phyloP scores from a whole-genome alignment of 2,113 vertebrate species.

The Dromas ardeola region DNA sequence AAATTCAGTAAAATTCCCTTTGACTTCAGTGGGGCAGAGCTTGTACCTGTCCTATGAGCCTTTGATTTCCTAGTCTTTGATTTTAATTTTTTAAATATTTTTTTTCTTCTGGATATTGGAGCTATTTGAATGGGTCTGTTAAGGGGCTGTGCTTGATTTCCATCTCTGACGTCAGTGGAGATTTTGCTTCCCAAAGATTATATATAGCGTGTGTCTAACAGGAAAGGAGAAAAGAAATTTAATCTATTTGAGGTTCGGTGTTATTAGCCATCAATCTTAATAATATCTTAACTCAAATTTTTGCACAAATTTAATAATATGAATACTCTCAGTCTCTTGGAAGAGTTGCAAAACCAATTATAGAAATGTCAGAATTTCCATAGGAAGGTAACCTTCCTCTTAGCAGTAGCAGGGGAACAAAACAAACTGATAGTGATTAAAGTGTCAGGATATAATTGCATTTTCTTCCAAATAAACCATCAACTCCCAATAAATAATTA shows the following conservation, averaged over 20 bases:
- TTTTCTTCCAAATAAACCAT: conserved; percentile 70
- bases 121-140: neutral
- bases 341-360: conserved; percentile 56
- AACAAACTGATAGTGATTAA: conserved; percentile 68
- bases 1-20: neutral
- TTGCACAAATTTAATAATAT: conserved; percentile 36
- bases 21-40: neutral
- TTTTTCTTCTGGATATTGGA: neutral
- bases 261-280: conserved; percentile 45
- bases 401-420: conserved; percentile 55
- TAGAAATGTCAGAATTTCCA: conserved; percentile 61
- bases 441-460: conserved; percentile 65
- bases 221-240: neutral
- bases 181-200: neutral
- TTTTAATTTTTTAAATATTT: neutral
- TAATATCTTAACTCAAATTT: conserved; percentile 35
- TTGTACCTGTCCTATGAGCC: neutral
- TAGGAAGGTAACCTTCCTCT: conserved; percentile 56
- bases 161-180: neutral
- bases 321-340: conserved; percentile 30
- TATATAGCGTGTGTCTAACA: neutral
- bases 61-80: neutral
- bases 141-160: neutral
- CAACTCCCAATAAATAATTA: conserved; percentile 71
- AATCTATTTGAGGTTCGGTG: neutral